Base-by-base conservation (phyloP, 2,113 vertebrate species). In the Gobius niger region DNA sequence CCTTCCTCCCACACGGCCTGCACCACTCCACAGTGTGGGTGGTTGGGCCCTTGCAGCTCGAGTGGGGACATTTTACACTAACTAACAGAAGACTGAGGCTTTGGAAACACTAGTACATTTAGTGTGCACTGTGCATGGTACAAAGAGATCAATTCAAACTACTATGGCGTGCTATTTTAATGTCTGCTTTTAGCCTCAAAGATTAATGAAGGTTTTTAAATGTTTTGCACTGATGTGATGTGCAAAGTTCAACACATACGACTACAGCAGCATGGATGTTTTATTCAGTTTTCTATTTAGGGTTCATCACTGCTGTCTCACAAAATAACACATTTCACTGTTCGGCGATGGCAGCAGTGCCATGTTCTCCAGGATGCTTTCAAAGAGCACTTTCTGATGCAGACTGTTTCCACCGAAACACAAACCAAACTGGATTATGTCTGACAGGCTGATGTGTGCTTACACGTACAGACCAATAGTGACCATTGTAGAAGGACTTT, bases 21-120 rank as follows among this genome's bases (percentile, higher is more conserved):
- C 59, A 18, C 67, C 65, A 68, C 64, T 80, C 49, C 65, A 68
- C 63, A 54, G 81, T 72, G 81, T 85, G 81, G 84, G 85, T 76
- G 85, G 77, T 47, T 11, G 70, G 77, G 77, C 61, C 68, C 67
- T 81, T 69, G 60, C 68, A 63, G 70, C 73, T 70, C 72, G 61
- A 75, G 70, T 68, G 60, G 69, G 42, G 68, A 70, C 72, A 56
- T 75, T 82, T 78, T 78, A 73, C 79, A 76, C 70, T 9, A 24
- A 41, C 64, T 66, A 44, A 44, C 42, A 42, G 52, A 65, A 65
- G 59, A 61, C 54, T 64, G 65, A 74, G 68, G 59, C 70, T 66
- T 73, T 72, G 57, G 24, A 34, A 60, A 40, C 6, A n/a, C 7
- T 6, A 63, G 44, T 63, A 0, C 34, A 68, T 71, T 13, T 66